Evolutionary conservation across 2,888 invertebrate genomes (phyloP).

Genomic region (Orthosia gothica): DNA sequence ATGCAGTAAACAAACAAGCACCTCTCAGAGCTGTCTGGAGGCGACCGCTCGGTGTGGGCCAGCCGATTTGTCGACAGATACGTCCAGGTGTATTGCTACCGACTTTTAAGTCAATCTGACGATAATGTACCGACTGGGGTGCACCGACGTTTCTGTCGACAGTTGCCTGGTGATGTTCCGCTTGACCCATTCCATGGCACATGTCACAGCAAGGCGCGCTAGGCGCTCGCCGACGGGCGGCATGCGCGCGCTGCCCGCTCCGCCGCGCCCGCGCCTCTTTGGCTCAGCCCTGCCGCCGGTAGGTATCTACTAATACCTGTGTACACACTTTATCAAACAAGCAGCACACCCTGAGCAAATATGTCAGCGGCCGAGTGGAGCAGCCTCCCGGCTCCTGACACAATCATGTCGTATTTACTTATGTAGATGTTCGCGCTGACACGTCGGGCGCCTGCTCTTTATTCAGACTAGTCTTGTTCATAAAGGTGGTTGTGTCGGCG

Average conservation of each 20-base stretch:
- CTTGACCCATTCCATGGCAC: conserved; percentile 63
- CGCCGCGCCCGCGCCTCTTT: conserved; percentile 57
- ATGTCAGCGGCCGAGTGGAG: conserved; percentile 48
- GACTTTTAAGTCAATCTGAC: background rate
- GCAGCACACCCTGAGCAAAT: conserved; percentile 51
- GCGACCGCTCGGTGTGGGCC: conserved; percentile 21
- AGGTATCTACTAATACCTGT: conserved; percentile 58
- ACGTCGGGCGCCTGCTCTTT: conserved; percentile 20
- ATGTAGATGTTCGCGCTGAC: conserved; percentile 41
- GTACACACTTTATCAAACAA: conserved; percentile 61
- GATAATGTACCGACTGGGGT: background rate
- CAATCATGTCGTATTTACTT: conserved; percentile 48
- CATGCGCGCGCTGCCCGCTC: conserved; percentile 10
- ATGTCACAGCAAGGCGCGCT: conserved; percentile 55
- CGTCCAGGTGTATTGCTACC: background rate
- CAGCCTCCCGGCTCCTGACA: conserved; percentile 49
- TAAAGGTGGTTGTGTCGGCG: conserved; percentile 59
- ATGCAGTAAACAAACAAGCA: background rate
- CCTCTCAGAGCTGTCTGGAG: conserved; percentile 7
- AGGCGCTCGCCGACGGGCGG: conserved; percentile 20
- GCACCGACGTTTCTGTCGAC: conserved; percentile 13
- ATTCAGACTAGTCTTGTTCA: conserved; percentile 50
- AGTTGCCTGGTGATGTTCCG: conserved; percentile 39
- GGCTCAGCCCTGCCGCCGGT: conserved; percentile 62
- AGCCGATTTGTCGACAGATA: conserved; percentile 8